Base-by-base conservation (phyloP, 92 coral and sea anemone genomes). In the Montipora capitata region DNA sequence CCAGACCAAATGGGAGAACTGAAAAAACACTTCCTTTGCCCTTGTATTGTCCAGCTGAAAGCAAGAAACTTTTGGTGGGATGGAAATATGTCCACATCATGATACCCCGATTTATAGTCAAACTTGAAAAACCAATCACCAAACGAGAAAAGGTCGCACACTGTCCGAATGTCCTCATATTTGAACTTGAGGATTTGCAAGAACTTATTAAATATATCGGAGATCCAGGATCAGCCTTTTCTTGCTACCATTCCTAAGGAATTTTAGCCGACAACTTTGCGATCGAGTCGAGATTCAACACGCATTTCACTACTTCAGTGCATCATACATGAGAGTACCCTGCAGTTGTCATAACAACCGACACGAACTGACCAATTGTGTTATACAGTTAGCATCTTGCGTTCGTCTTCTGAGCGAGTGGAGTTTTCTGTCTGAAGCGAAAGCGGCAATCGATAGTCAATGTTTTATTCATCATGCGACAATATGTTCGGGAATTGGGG, bases 1-100 rank as follows among this genome's bases (percentile, higher is more conserved):
- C 59, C 39, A 74, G 40, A 4, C 89, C 89, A 38, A 88, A 82
- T 11, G 92, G 77, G 39, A 82, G 92, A 8, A 88, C 83, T 3
- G 56, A 56, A 12, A 82, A 82, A 39, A 56, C 15, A 44, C 17
- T 72, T 49, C 51, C 17, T 43, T 64, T 38, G 7, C 7, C 77
- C 70, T 11, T 35, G 18, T 35, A 64, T 2, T 5, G 66, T n/a
- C 78, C 92, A 88, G 11, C 76, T 43, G 15, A 88, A 74, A 0
- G 72, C 83, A 11, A 88, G 64, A 48, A 41, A 88, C 40, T 65
- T 73, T 6, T 51, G 72, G 62, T 81, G 87, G 40, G 20, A 2
- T 3, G 49, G 54, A 8, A 10, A 51, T 4, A 44, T 85, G 72
- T 77, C 86, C 58, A 86, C 87, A 17, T 54, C 80, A 20, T 87